Conservation (phyloP, 2,888 invertebrate species). For the Ecliptopera silaceata region DNA sequence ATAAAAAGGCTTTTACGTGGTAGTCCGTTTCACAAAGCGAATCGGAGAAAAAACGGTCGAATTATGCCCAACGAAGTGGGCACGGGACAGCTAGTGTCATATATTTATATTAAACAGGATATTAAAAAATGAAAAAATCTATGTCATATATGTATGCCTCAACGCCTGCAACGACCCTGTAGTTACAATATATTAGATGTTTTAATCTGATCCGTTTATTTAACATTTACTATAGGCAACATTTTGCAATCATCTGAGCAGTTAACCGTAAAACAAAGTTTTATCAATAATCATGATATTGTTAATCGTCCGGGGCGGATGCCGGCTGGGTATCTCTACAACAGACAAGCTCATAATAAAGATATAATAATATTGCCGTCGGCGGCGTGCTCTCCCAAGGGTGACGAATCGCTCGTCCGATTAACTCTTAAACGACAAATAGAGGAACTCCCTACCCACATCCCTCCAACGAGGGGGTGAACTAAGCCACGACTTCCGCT, state of each 20-base stretch:
- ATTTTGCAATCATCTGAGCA: constrained; percentile 2
- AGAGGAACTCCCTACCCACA: constrained; percentile 78
- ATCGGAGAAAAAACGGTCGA: too few species aligned
- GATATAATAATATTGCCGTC: constrained; percentile 76
- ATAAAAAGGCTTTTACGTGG: too few species aligned
- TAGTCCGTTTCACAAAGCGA: too few species aligned
- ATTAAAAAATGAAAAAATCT: too few species aligned
- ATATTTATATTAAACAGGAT: too few species aligned
- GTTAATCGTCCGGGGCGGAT: constrained; percentile 70
- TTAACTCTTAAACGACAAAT: constrained; percentile 84
- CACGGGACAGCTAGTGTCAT: background rate
- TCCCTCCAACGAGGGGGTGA: constrained; percentile 70
- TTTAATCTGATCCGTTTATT: background rate
- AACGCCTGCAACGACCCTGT: too few species aligned
- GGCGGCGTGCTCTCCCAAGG: constrained; percentile 72
- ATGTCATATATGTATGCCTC: too few species aligned
- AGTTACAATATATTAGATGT: too few species aligned
- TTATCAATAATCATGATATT: constrained; percentile 76
- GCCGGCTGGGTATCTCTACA: constrained; percentile 37
- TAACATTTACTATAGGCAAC: background rate
- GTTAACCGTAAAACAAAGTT: constrained; percentile 60
- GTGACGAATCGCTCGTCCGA: constrained; percentile 82
- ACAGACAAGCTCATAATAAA: constrained; percentile 75
- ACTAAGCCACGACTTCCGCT: constrained; percentile 82
- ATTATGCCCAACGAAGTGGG: too few species aligned